Conservation (phyloP, 2,888 invertebrate genomes). For the Lepidochitona cinerea region DNA sequence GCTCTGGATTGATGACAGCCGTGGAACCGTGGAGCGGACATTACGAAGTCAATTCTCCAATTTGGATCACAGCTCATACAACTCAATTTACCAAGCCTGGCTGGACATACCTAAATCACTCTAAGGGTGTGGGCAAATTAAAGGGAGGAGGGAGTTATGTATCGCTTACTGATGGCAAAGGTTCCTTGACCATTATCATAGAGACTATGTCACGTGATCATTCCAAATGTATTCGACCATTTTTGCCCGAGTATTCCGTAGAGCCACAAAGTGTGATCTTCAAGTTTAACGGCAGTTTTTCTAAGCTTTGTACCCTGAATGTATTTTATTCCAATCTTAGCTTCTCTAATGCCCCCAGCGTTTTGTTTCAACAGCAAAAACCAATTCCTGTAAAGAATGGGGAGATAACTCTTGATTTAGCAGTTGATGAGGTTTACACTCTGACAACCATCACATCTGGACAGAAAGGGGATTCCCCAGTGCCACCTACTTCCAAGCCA, state of each 20-base stretch:
- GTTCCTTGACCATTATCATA: constrained; percentile 67
- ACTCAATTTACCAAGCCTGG: constrained; percentile 60
- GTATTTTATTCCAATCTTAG: neutral
- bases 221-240: constrained; percentile 64
- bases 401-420: constrained; percentile 38
- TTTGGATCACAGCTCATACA: constrained; percentile 59
- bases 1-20: constrained; percentile 54
- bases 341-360: neutral
- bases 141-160: constrained; percentile 68
- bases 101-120: constrained; percentile 56
- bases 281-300: constrained; percentile 52
- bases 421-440: constrained; percentile 61
- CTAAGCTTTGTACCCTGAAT: neutral
- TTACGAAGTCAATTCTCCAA: constrained; percentile 48
- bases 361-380: neutral
- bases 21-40: constrained; percentile 56
- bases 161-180: constrained; percentile 55
- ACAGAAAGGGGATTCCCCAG: constrained; percentile 41
- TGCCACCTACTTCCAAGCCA: constrained; percentile 41
- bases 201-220: constrained; percentile 70
- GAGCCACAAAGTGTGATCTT: constrained; percentile 56
- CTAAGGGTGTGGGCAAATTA: constrained; percentile 61
- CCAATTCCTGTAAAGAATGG: constrained; percentile 26
- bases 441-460: constrained; percentile 57
- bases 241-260: constrained; percentile 59